Conservation (phyloP, 2,113 vertebrate species). For the Tetraodon nigroviridis region DNA sequence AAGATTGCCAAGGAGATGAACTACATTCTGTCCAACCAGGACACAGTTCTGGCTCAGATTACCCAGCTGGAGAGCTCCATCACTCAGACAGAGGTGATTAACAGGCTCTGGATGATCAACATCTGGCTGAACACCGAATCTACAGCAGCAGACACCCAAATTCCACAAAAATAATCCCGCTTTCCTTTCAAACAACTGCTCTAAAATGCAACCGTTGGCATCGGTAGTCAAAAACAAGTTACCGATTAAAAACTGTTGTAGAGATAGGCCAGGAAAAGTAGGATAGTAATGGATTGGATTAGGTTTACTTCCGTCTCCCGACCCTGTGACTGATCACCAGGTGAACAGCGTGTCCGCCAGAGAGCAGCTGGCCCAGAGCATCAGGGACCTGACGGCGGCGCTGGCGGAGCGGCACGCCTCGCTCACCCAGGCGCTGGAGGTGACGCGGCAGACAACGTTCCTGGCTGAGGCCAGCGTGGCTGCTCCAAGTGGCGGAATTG, state of each 20-base stretch:
- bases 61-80: conserved; percentile 87
- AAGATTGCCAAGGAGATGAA: conserved; percentile 91
- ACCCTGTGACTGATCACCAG: conserved; percentile 55
- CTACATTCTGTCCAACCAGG: conserved; percentile 92
- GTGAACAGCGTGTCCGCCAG: conserved; percentile 85
- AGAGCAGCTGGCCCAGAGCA: conserved; percentile 86
- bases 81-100: conserved; percentile 87
- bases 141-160: conserved; percentile 8
- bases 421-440: conserved; percentile 83
- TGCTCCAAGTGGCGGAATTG: conserved; percentile 83
- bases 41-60: conserved; percentile 88
- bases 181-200: too few relatives aligned
- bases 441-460: conserved; percentile 81
- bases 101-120: conserved; percentile 1
- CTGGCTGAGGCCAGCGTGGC: too few relatives aligned
- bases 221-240: too few relatives aligned
- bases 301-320: too few relatives aligned
- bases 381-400: conserved; percentile 80
- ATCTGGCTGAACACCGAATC: conserved; percentile 4
- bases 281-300: too few relatives aligned
- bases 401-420: conserved; percentile 83
- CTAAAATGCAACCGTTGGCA: too few relatives aligned
- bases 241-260: too few relatives aligned
- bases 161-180: not conserved
- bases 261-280: too few relatives aligned